Evolutionary conservation across 2,888 invertebrate genomes (phyloP).

Genomic region (Argyra leucocephala): DNA sequence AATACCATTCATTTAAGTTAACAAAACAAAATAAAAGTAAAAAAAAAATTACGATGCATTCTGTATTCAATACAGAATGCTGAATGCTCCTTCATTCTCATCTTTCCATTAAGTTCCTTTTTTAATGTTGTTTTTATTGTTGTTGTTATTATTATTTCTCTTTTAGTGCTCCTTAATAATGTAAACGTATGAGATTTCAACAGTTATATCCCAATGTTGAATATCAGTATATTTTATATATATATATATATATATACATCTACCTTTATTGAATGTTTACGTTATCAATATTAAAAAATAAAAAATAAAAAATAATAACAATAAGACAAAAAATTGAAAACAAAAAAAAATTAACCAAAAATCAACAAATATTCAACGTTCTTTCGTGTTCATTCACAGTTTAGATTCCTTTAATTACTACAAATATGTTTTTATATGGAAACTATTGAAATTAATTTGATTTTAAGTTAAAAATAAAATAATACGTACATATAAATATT

Average conservation of each 20-base stretch:
- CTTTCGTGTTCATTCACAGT: too few relatives aligned
- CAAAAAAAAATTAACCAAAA: background rate
- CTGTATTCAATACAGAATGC: background rate
- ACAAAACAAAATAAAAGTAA: too few relatives aligned
- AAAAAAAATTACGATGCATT: background rate
- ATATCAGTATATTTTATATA: conserved; percentile 10
- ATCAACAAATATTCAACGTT: background rate
- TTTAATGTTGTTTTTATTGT: conserved; percentile 16
- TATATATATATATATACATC: too few relatives aligned
- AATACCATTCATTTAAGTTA: background rate
- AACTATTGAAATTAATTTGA: too few relatives aligned
- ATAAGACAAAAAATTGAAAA: background rate
- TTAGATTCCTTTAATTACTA: background rate
- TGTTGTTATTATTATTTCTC: conserved; percentile 21
- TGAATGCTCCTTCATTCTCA: background rate
- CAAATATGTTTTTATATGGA: background rate
- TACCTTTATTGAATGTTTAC: conserved; percentile 9
- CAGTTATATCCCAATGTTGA: conserved; percentile 12
- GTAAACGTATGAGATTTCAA: conserved; percentile 22
- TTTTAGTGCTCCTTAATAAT: conserved; percentile 22
- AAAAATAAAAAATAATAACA: too few relatives aligned
- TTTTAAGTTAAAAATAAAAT: too few relatives aligned
- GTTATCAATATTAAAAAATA: conserved; percentile 8
- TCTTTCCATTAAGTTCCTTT: background rate
- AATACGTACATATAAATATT: too few relatives aligned